A percentile compares a stretch with the other conserved stretches of the same genome.
These are phyloP conservation scores for Nomada flava DNA, from an alignment of 2,888 invertebrate genomes.

Conservation along the genomic window DNA sequence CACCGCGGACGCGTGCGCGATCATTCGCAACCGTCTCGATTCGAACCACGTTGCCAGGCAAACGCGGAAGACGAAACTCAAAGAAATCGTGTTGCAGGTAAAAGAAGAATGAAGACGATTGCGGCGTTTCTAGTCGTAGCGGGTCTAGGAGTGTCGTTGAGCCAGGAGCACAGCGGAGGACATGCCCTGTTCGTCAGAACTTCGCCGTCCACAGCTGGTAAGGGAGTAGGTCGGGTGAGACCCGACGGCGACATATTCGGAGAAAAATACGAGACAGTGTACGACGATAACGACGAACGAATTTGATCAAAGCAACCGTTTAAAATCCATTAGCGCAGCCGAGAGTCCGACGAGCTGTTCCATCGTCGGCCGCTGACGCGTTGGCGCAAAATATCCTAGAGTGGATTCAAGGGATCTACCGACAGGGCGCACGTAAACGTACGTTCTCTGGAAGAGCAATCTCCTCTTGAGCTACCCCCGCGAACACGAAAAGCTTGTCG, in stretches of 20 bases:
- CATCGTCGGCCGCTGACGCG: slow-evolving; percentile 86
- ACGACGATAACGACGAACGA: slow-evolving; percentile 25
- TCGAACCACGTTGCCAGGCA: too few species aligned
- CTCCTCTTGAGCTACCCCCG: slow-evolving; percentile 33
- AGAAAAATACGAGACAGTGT: slow-evolving; percentile 16
- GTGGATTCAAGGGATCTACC: slow-evolving; percentile 91
- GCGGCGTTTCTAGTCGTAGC: slow-evolving; percentile 57
- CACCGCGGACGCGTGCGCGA: too few species aligned
- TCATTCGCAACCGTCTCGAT: background rate
- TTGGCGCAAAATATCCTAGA: slow-evolving; percentile 91
- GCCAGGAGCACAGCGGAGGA: slow-evolving; percentile 61
- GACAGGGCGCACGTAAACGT: slow-evolving; percentile 86
- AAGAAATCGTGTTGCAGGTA: slow-evolving; percentile 36
- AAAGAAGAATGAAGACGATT: slow-evolving; percentile 54
- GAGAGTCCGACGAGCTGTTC: slow-evolving; percentile 73
- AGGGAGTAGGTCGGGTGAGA: slow-evolving; percentile 42
- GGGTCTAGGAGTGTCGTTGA: slow-evolving; percentile 41
- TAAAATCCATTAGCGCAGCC: slow-evolving; percentile 73
- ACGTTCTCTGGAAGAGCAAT: slow-evolving; percentile 72
- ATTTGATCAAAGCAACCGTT: slow-evolving; percentile 60
- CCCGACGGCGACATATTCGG: background rate
- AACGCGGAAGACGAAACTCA: background rate
- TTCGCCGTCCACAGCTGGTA: slow-evolving; percentile 54
- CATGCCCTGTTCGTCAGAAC: slow-evolving; percentile 68
- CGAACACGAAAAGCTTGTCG: slow-evolving; percentile 6